Base-by-base conservation (phyloP, 2,113 vertebrate species). In the Anarhynchus alexandrinus region DNA sequence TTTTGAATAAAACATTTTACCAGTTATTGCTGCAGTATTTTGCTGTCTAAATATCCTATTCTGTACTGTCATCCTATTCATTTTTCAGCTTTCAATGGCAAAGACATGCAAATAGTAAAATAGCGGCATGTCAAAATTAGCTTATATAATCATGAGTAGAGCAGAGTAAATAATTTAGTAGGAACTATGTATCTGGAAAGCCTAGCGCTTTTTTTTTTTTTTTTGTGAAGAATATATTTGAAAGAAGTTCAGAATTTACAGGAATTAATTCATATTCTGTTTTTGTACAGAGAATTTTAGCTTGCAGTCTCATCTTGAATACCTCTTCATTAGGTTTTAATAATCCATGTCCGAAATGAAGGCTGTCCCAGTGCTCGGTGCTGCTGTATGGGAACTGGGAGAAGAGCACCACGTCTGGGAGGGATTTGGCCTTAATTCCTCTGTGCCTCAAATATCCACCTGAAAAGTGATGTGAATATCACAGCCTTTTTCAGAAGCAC, bases 81-180 rank as follows among this genome's bases (percentile, higher is more conserved):
- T 88, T 96, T 86, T 92, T 76, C 87, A 90, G 40, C 67, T 91
- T 93, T 94, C 61, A 73, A 6, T 77, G 62, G 9, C 54, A 91
- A 72, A 96, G 38, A 94, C 61, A 76, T 52, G 38, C 36, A 83
- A 96, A 90, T 11, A 86, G 15, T 43, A 76, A 87, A 91, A 84
- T 21, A 83, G 58, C 27, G 4, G 43, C 40, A 36, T 42, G 25
- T 89, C 57, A 51, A 86, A 95, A 91, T 94, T 94, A 90, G 52
- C 86, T 97, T 69, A 62, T 40, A 73, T 54, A 96, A 90, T 82
- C 20, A 78, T 40, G 42, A 82, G 30, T 38, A 72, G 16, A 93
- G 54, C 12, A 55, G 19, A 76, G 22, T 69, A 94, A 94, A 86
- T 86, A 36, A 95, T 84, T 86, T 61, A 88, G 61, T 38, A 74